A percentile compares a stretch with the other conserved stretches of the same genome.
Conservation (phyloP, 2,113 vertebrate genomes). For the Cygnus atratus region DNA sequence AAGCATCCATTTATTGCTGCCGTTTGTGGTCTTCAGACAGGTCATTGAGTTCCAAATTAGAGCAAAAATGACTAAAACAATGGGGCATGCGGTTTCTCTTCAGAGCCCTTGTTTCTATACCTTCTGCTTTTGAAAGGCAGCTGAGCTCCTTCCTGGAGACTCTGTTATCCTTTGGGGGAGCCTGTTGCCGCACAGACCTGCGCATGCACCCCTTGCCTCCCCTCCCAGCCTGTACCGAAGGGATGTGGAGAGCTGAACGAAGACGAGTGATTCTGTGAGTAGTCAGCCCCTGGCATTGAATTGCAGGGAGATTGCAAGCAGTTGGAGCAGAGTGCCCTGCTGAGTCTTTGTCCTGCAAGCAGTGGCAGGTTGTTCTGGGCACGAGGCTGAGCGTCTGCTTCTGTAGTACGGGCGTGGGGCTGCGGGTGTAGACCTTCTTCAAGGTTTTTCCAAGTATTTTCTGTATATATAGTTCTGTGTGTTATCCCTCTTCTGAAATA, state of each 20-base stretch:
- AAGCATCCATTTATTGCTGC: background rate
- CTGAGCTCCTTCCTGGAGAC: background rate
- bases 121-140: background rate
- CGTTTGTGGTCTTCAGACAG: background rate
- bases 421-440: background rate
- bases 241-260: background rate
- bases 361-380: background rate
- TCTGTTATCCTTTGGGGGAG: background rate
- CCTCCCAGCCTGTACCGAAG: background rate
- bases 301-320: fast-evolving
- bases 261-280: background rate
- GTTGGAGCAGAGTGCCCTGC: background rate
- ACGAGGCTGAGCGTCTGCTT: background rate
- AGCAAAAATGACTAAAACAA: background rate
- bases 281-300: background rate
- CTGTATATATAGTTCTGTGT: fast-evolving
- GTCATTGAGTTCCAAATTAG: background rate
- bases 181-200: background rate
- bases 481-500: background rate
- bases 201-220: fast-evolving
- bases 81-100: background rate
- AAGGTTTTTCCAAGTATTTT: background rate
- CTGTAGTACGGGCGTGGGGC: too few species aligned
- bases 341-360: background rate
- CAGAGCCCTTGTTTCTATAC: background rate